Percentiles rank a stretch among this genome's conserved stretches.
phyloP scores from a whole-genome alignment of 64 coral and sea anemone species.

The Dendrophyllia cribrosa region DNA sequence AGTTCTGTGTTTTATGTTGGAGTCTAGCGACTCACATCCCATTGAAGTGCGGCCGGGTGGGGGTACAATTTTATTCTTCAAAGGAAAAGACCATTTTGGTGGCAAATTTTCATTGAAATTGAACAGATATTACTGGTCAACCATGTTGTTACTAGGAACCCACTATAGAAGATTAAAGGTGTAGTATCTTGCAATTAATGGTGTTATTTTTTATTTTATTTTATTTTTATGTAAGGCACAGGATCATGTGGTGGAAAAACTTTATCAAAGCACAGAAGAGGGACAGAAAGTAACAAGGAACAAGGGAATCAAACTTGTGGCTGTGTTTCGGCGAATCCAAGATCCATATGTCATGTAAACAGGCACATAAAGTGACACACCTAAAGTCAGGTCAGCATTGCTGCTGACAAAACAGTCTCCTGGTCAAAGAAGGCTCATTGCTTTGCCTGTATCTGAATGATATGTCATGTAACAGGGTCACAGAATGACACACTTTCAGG shows the following conservation, averaged over 20 bases:
- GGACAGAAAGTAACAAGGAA: slow-evolving; percentile 98
- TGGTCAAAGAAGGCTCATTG: background rate
- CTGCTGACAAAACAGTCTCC: background rate
- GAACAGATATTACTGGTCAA: no score
- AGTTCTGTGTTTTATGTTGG: no score
- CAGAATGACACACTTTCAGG: no score
- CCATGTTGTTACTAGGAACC: no score
- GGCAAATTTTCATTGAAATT: no score
- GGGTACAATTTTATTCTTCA: no score
- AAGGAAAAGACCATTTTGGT: no score
- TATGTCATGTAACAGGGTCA: no score
- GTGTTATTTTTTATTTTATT: background rate
- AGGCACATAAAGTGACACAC: background rate
- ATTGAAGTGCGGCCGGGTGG: no score
- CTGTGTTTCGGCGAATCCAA: slow-evolving; percentile 87
- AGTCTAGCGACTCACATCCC: no score
- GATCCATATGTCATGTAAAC: slow-evolving; percentile 39
- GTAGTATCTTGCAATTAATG: no score
- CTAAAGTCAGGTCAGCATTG: background rate
- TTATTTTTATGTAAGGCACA: slow-evolving; percentile 47
- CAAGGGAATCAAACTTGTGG: slow-evolving; percentile 86
- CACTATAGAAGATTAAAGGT: background rate
- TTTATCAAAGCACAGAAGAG: slow-evolving; percentile 91
- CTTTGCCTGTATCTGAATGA: no score
- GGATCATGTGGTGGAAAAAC: slow-evolving; percentile 86